Evolutionary conservation across 2,888 invertebrate genomes (phyloP), one percentile per base, ranked within the genome.

Genomic region (Petrophora chlorosata): DNA sequence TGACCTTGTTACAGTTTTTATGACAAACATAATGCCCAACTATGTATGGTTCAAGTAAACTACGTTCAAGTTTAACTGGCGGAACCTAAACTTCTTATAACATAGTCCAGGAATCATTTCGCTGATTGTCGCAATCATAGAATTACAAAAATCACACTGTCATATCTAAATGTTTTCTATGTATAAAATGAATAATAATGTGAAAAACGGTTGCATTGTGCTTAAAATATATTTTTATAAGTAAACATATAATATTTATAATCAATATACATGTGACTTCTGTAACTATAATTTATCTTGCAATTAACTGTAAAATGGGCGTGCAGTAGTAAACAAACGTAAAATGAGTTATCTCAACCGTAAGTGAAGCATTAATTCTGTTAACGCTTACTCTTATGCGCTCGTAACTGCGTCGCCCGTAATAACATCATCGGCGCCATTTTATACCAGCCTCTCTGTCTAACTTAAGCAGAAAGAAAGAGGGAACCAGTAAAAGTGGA

Each of bases 401-500:
- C 39, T 43, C 50, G 44, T 54, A 48, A 54, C 54, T 30, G 44
- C 42, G 46, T 36, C 39, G 42, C 46, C 46, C 35, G 33, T 62
- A 51, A 56, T 45, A 56, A 52, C 53, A 45, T 57, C 47, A 43
- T 38, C 52, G 53, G 12, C 53, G 62, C 62, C 64, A 64, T 64
- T 54, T 64, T 64, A 46, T 61, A 48, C 41, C 33, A 36, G 29
- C 34, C 33, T 73, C 71, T 58, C 65, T 61, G 54, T 75, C 67
- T 54, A 47, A 52, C 39, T 22, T 46, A 16, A 45, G 1, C 53
- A 60, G 49, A 66, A 71, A 79, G 53, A 59, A 72, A 67, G 78
- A 77, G 55, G 58, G 47, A 28, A 13, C 58, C 59, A 67, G 38
- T 47, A 60, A 71, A 74, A 70, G 65, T 66, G 68, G 66, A 56